A percentile compares a stretch with the other conserved stretches of the same genome.
phyloP scores from a whole-genome alignment of 92 coral and sea anemone species.

The Porites evermanni region DNA sequence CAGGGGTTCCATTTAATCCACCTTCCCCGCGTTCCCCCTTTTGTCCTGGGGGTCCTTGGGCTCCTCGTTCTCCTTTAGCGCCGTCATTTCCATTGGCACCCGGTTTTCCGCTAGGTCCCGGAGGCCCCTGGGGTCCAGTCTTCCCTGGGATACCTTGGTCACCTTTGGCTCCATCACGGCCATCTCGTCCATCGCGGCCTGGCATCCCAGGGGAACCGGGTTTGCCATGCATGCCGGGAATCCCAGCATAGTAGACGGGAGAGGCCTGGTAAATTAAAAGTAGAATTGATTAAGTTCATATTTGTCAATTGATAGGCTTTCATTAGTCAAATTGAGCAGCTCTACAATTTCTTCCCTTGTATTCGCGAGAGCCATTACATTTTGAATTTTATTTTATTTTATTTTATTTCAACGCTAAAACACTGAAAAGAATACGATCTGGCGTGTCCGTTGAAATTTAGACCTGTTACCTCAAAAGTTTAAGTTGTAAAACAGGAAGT shows the following conservation, averaged over 20 bases:
- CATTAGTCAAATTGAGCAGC: no score
- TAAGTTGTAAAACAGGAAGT: no score
- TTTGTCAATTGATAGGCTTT: no score
- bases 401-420: no score
- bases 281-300: background rate
- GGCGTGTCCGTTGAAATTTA: no score
- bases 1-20: background rate
- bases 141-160: background rate
- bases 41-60: background rate
- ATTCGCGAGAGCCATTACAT: no score
- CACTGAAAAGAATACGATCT: no score
- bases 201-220: background rate
- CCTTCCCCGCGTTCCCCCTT: slow-evolving; percentile 7
- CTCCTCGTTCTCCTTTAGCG: background rate
- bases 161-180: background rate
- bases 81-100: background rate
- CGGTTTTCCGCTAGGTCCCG: background rate
- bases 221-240: background rate
- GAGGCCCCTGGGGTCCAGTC: slow-evolving; percentile 3
- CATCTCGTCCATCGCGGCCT: background rate
- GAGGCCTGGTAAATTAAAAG: background rate
- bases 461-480: no score
- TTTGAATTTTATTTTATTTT: no score
- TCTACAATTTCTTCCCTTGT: no score
- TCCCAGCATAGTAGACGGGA: background rate